Evolutionary conservation across 2,113 vertebrate genomes (phyloP).

Genomic region (Agelaius tricolor): DNA sequence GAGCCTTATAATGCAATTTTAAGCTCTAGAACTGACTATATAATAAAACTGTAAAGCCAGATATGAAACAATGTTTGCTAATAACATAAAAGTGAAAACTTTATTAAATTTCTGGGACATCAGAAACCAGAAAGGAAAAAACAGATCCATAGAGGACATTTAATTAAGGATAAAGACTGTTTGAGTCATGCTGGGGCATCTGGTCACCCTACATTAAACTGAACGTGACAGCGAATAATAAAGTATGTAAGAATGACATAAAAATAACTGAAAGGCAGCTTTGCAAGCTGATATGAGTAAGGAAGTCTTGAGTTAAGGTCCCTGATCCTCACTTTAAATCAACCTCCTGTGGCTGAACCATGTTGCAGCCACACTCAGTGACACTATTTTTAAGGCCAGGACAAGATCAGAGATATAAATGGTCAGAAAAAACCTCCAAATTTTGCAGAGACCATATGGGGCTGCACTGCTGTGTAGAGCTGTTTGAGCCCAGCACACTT

Average conservation of each 20-base stretch:
- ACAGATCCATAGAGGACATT: neutral
- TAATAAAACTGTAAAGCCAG: slow-evolving; percentile 63
- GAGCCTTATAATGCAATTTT: slow-evolving; percentile 39
- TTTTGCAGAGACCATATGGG: neutral
- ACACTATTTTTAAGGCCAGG: neutral
- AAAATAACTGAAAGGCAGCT: slow-evolving; percentile 22
- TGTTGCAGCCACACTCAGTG: neutral
- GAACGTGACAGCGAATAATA: neutral
- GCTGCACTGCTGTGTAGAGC: neutral
- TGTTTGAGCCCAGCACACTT: neutral
- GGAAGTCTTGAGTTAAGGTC: neutral
- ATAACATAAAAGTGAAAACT: slow-evolving; percentile 36
- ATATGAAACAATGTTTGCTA: slow-evolving; percentile 50
- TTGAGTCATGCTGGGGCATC: slow-evolving; percentile 7
- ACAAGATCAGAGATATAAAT: neutral
- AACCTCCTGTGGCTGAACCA: neutral
- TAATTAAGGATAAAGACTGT: slow-evolving; percentile 37
- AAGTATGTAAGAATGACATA: neutral
- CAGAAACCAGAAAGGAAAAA: neutral
- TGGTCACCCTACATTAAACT: slow-evolving; percentile 24
- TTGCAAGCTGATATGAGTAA: neutral
- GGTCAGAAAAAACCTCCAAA: neutral
- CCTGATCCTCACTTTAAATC: neutral
- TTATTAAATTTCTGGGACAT: slow-evolving; percentile 32
- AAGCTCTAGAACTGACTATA: slow-evolving; percentile 28